Evolutionary conservation across 2,888 invertebrate genomes (phyloP).

Genomic region (Brenthis ino): DNA sequence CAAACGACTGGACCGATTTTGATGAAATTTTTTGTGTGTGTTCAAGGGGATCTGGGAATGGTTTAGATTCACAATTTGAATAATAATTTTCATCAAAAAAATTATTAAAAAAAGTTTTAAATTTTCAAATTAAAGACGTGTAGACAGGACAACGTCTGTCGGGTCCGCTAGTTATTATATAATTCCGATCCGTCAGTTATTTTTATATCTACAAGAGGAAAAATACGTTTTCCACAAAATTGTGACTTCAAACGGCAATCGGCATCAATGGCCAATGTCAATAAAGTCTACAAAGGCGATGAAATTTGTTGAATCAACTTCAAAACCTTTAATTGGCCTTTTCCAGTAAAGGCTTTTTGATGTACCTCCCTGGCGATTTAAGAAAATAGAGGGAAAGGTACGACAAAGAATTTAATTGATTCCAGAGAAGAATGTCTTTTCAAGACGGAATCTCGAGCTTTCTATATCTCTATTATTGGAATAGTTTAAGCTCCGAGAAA

Average conservation of each 20-base stretch:
- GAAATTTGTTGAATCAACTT: constrained; percentile 70
- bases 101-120: too few species aligned
- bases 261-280: constrained; percentile 57
- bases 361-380: constrained; percentile 55
- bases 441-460: constrained; percentile 42
- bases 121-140: too few species aligned
- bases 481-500: constrained; percentile 37
- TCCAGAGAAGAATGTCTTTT: constrained; percentile 59
- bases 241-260: constrained; percentile 60
- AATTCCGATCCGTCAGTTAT: background rate
- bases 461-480: constrained; percentile 40
- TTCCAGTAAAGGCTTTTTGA: constrained; percentile 61
- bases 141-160: too few species aligned
- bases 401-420: constrained; percentile 75
- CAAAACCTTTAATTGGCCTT: constrained; percentile 76
- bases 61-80: too few species aligned
- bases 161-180: too few species aligned
- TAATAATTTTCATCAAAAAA: too few species aligned
- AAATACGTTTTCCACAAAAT: constrained; percentile 25
- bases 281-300: constrained; percentile 64
- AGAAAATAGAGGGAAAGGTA: constrained; percentile 67
- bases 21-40: too few species aligned
- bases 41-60: too few species aligned
- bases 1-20: too few species aligned
- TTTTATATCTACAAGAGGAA: constrained; percentile 1